These are phyloP conservation scores for Drosophila ochracea DNA, from an alignment of 2,888 invertebrate species.

Conservation along the genomic window DNA sequence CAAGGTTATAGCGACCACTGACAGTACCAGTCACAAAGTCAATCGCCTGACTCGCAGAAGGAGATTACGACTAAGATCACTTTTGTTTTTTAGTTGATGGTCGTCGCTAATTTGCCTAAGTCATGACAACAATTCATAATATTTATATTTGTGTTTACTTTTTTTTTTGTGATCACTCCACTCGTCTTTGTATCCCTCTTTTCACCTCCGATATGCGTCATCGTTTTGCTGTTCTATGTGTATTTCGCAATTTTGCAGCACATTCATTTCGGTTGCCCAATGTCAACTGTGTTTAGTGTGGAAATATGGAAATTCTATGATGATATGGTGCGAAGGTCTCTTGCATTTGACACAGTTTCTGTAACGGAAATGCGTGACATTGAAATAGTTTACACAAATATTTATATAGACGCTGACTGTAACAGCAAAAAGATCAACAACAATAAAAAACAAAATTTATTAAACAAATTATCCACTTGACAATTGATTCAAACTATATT, in stretches of 20 bases:
- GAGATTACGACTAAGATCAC: slow-evolving; percentile 4
- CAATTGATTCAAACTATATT: neutral
- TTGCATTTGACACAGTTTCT: slow-evolving; percentile 44
- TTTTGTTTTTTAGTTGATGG: slow-evolving; percentile 27
- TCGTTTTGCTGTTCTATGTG: slow-evolving; percentile 19
- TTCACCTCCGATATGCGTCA: slow-evolving; percentile 49
- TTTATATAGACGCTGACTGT: neutral
- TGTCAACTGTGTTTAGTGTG: slow-evolving; percentile 33
- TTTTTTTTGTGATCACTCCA: neutral
- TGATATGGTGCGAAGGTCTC: slow-evolving; percentile 37
- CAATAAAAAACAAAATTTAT: slow-evolving; percentile 6
- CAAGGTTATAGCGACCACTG: slow-evolving; percentile 46
- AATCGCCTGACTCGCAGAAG: neutral
- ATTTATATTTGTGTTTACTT: slow-evolving; percentile 35
- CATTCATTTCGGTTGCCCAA: slow-evolving; percentile 44
- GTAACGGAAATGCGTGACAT: slow-evolving; percentile 52
- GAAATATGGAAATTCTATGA: slow-evolving; percentile 57
- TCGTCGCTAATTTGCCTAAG: slow-evolving; percentile 17
- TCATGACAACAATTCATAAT: slow-evolving; percentile 37
- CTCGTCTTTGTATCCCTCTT: neutral
- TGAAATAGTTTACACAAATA: slow-evolving; percentile 33
- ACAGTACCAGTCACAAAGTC: slow-evolving; percentile 4
- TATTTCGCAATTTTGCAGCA: slow-evolving; percentile 42
- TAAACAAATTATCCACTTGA: neutral
- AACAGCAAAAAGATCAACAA: neutral